Evolutionary conservation across 2,888 invertebrate genomes (phyloP), one percentile per base, ranked within the genome.

Genomic region (Tineola bisselliella): DNA sequence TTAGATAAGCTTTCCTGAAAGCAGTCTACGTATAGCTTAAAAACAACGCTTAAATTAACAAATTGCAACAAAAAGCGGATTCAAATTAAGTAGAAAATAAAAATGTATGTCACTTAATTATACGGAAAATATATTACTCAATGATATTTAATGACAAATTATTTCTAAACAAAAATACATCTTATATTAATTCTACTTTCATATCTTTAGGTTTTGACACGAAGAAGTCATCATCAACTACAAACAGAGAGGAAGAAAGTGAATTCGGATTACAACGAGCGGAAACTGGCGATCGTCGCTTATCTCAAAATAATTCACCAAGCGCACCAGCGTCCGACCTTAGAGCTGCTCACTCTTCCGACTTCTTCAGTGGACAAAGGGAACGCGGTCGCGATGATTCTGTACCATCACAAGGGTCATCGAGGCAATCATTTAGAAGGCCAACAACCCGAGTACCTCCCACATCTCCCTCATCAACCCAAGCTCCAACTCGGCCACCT

Each of bases 251-350:
- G 72, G 92, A 92, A 65, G 93, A 93, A 77, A 87, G 91, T 64
- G 91, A 92, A 58, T 92, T 91, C 75, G 90, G 91, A 69, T 84
- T 93, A 59, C 93, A 93, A 77, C 88, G 91, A 31, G 92, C 92
- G 13, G 93, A 93, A 80, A 84, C 83, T 80, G 91, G 75, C 81
- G 93, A 83, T 67, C 76, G 79, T 43, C 81, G 87, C n/a, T 68
- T 80, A n/a, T 68, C 76, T 1, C 80, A 82, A 65, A 79, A 76
- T 59, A 71, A 67, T 44, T 69, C 65, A 58, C 66, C 67, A 17
- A 77, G 76, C 73, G 81, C 71, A 64, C 81, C 73, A n/a, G 73
- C 73, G 12, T 89, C 90, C 62, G 92, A 92, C 68, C 90, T 92
- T 62, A 90, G 91, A 66, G 90, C 90, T 52, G 92, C 92, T 19